Evolutionary conservation across 1,140 invertebrate species (phyloP).

Genomic region (Drosophila chauvacae): DNA sequence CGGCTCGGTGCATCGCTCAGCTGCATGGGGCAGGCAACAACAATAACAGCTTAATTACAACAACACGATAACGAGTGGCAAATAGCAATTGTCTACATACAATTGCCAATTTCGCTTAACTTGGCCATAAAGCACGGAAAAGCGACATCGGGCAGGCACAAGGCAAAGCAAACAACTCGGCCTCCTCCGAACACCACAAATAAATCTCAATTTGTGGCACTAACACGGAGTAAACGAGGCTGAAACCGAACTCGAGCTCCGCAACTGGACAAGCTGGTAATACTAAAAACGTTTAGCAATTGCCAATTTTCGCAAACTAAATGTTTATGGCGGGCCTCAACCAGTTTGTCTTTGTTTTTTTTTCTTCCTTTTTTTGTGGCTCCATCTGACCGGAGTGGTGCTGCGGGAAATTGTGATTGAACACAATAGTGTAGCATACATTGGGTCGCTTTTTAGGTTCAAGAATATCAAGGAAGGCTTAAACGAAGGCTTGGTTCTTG

Average conservation of each 20-base stretch:
- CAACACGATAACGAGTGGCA: slow-evolving; percentile 67
- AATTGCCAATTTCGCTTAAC: slow-evolving; percentile 75
- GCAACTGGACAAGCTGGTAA: slow-evolving; percentile 24
- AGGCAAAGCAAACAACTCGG: slow-evolving; percentile 44
- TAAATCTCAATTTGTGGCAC: slow-evolving; percentile 77
- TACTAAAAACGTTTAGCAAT: slow-evolving; percentile 66
- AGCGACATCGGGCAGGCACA: slow-evolving; percentile 17
- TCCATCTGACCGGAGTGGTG: not conserved
- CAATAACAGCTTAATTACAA: slow-evolving; percentile 76
- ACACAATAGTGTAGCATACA: slow-evolving; percentile 28
- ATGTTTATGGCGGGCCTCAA: slow-evolving; percentile 56
- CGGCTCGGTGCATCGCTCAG: slow-evolving; percentile 31
- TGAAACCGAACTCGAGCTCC: slow-evolving; percentile 25
- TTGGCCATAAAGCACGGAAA: slow-evolving; percentile 66
- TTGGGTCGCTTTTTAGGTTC: not conserved
- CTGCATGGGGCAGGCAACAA: slow-evolving; percentile 51
- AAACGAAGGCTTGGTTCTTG: not conserved
- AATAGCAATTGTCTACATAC: slow-evolving; percentile 70
- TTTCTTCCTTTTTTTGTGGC: not conserved
- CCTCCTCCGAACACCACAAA: slow-evolving; percentile 54
- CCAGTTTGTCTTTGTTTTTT: slow-evolving; percentile 22
- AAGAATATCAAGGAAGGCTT: not conserved
- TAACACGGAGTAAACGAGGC: slow-evolving; percentile 53
- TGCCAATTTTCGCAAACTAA: slow-evolving; percentile 67
- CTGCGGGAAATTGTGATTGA: not conserved